These are phyloP conservation scores for Bettongia penicillata DNA, from an alignment of 2,113 vertebrate genomes.

Conservation along the genomic window DNA sequence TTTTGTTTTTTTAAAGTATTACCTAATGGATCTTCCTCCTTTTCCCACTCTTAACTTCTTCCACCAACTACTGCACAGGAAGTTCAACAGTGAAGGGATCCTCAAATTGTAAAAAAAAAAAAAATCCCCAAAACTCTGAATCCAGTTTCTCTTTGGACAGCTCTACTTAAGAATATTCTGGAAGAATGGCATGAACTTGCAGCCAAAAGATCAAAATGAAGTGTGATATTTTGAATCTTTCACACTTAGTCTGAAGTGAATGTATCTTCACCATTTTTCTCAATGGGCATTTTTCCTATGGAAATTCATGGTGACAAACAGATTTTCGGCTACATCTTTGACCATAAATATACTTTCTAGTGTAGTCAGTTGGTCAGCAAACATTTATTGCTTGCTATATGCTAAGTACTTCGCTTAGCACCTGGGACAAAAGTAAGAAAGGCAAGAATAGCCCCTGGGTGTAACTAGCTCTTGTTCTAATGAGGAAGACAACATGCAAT, in stretches of 20 bases:
- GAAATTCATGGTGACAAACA: not conserved
- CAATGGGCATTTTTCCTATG: not conserved
- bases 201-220: not conserved
- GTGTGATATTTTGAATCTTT: not conserved
- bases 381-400: not conserved
- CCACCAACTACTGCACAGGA: not conserved
- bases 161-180: not conserved
- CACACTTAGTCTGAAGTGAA: not conserved
- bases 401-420: not conserved
- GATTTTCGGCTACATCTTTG: not conserved
- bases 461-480: not conserved
- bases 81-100: not conserved
- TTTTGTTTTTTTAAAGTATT: not conserved
- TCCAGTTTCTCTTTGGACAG: not conserved
- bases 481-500: not conserved
- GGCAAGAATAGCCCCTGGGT: fast-evolving
- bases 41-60: not conserved
- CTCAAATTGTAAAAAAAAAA: not conserved
- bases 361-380: not conserved
- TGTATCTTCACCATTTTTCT: not conserved
- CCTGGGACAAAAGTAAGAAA: not conserved
- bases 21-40: not conserved
- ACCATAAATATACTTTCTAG: not conserved
- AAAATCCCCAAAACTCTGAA: not conserved
- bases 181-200: not conserved